Evolutionary conservation across 2,113 vertebrate genomes (phyloP).

Genomic region (Conger conger): DNA sequence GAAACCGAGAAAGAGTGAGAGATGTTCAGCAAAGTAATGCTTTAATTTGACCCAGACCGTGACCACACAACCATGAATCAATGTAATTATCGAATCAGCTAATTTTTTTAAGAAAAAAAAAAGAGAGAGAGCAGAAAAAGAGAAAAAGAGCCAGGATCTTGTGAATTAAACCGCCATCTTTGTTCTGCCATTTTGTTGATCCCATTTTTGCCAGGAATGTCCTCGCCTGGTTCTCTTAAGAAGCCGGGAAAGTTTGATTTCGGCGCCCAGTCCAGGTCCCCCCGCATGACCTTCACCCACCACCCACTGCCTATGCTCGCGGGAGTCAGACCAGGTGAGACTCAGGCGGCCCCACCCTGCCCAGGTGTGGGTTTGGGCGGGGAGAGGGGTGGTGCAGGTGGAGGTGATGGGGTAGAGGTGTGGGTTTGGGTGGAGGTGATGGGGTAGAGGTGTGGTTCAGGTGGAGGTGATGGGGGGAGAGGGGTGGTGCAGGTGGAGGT

Average conservation of each 20-base stretch:
- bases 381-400: background rate
- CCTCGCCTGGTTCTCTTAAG: conserved; percentile 91
- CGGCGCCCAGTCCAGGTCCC: conserved; percentile 88
- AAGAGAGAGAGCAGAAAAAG: background rate
- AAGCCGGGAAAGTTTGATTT: conserved; percentile 97
- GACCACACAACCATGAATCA: background rate
- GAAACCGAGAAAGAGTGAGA: conserved; percentile 33
- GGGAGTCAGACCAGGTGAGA: conserved; percentile 97
- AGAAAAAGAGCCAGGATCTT: conserved; percentile 41
- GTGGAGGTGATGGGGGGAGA: background rate
- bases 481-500: background rate
- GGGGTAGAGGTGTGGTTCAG: no score
- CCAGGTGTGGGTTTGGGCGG: conserved; percentile 39
- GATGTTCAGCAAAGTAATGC: conserved; percentile 44
- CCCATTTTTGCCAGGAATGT: conserved; percentile 85
- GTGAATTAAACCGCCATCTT: conserved; percentile 72
- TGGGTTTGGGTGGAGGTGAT: background rate
- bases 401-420: background rate
- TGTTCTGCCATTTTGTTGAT: conserved; percentile 81
- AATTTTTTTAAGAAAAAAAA: background rate
- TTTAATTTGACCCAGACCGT: background rate
- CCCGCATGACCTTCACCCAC: conserved; percentile 95
- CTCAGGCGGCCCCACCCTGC: conserved; percentile 51
- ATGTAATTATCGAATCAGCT: background rate
- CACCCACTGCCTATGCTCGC: conserved; percentile 96